Evolutionary conservation across 2,113 vertebrate species (phyloP).

Genomic region (Phasianus colchicus): DNA sequence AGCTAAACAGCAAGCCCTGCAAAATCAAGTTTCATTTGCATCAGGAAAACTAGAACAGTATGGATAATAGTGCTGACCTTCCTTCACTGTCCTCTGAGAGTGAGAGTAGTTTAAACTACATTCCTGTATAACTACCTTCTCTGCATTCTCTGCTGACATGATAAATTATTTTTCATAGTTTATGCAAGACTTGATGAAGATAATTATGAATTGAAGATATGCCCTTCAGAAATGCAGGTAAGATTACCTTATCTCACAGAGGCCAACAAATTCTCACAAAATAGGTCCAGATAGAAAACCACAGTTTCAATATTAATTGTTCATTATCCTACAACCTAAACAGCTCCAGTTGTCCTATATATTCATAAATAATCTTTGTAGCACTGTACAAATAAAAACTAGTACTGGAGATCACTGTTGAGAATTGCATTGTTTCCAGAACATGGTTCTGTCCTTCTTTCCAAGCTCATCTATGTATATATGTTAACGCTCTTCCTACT

Average conservation of each 20-base stretch:
- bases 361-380: background rate
- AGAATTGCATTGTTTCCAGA: background rate
- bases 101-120: background rate
- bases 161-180: background rate
- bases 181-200: background rate
- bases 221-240: background rate
- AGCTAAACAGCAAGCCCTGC: background rate
- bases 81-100: background rate
- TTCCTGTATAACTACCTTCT: background rate
- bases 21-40: background rate
- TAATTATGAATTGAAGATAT: background rate
- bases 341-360: background rate
- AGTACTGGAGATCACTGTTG: background rate
- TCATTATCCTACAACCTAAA: background rate
- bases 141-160: background rate
- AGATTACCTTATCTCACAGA: background rate
- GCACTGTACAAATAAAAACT: background rate
- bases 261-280: background rate
- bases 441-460: background rate
- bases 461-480: background rate
- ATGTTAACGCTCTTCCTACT: background rate
- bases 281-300: background rate
- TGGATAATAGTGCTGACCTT: accelerated
- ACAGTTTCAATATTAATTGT: background rate
- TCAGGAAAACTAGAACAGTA: background rate